Base-by-base conservation (phyloP, 2,797 vertebrate species). In the Melanotaenia boesemani region DNA sequence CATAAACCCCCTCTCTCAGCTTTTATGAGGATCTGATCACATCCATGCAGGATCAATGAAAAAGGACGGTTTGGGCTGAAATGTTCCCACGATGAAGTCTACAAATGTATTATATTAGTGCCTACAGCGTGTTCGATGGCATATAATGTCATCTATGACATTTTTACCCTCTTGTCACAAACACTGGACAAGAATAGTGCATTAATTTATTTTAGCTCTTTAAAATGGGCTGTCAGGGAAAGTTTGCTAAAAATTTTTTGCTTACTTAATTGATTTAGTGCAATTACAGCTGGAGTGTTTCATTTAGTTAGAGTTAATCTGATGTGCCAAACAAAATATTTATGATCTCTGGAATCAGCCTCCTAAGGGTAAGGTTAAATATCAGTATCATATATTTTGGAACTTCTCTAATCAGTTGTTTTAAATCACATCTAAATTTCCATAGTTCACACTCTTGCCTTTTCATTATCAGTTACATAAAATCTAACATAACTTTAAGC, bases 101-200 rank as follows among this genome's bases (percentile, higher is more conserved):
- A 59, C 59, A 73, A 57, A 79, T 81, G 74, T 87, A 82, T 80
- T 71, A 72, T 83, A 70, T 20, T 74, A 91, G 88, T 88, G 88
- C 88, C 89, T 88, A 76, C 74, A 71, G 71, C 79, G 74, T 73
- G 77, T 65, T 66, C 65, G 79, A 70, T 81, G 71, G 74, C 63
- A 63, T 66, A 32, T 75, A 64, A 79, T 26, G 44, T 82, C 76
- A 78, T 70, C 73, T 46, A 66, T 79, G 80, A 77, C 64, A 74
- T 84, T 86, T 87, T 62, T 64, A 70, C 75, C 46, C 9, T 78
- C 61, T 70, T 55, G 58, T 54, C 64, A 60, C 75, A 80, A 66
- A 79, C 18, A 36, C 70, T 61, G 24, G 77, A 63, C 63, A 65
- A 9, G 44, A 79, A 52, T 34, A 8, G 72, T 63, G 55, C 32